Evolutionary conservation across 35 echinoderm and acorn worm genomes (phyloP).

Genomic region (Apostichopus californicus): DNA sequence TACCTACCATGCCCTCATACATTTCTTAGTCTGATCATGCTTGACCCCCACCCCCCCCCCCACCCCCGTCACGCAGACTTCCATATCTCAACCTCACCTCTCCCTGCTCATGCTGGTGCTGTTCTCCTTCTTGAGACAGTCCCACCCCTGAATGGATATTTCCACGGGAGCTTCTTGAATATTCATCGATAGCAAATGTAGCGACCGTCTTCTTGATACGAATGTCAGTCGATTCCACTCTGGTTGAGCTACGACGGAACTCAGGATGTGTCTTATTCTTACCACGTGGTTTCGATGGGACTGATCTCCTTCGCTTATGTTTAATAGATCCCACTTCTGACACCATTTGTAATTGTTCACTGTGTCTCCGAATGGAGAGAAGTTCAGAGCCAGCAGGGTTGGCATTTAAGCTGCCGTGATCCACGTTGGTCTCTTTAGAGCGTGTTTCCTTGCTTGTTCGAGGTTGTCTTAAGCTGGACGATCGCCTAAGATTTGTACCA

Average conservation of each 20-base stretch:
- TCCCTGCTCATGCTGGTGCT: not conserved
- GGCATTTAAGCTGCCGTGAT: not conserved
- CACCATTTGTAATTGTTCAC: slow-evolving; percentile 13
- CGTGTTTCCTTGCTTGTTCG: not conserved
- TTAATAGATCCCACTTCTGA: slow-evolving; percentile 20
- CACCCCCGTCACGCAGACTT: too few species aligned
- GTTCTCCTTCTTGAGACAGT: not conserved
- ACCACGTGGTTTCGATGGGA: not conserved
- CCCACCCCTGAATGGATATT: not conserved
- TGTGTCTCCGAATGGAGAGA: not conserved
- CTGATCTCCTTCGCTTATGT: slow-evolving; percentile 5
- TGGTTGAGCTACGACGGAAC: not conserved
- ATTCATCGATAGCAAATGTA: slow-evolving; percentile 11
- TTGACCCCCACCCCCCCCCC: too few species aligned
- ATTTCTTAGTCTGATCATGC: too few species aligned
- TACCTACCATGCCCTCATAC: too few species aligned
- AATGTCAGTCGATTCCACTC: not conserved
- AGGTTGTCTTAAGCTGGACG: not conserved
- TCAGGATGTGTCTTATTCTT: slow-evolving; percentile 13
- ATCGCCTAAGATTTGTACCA: not conserved
- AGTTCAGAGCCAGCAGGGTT: slow-evolving; percentile 1
- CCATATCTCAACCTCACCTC: not conserved
- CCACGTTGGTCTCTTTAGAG: not conserved
- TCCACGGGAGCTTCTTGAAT: not conserved
- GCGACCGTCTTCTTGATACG: slow-evolving; percentile 5